These are phyloP conservation scores for Phortica magna DNA, from an alignment of 2,888 invertebrate species.

Conservation along the genomic window DNA sequence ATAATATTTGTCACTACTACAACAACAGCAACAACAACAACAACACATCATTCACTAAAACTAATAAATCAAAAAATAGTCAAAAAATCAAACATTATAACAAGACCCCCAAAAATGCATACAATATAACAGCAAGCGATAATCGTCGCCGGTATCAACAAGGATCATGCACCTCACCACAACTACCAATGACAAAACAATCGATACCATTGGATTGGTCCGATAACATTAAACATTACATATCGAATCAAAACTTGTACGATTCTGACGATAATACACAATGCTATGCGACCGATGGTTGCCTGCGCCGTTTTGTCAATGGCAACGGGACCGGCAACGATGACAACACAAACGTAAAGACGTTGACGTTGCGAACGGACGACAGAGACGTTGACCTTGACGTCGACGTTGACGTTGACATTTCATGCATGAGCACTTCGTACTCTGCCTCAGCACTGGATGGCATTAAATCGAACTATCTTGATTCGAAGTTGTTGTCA, in stretches of 20 bases:
- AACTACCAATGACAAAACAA: slow-evolving; percentile 2
- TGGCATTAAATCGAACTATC: not conserved
- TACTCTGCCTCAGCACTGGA: too few relatives aligned
- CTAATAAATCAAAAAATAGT: not conserved
- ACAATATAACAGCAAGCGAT: not conserved
- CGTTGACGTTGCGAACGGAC: slow-evolving; percentile 7
- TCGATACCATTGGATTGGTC: not conserved
- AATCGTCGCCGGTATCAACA: not conserved
- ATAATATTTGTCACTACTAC: slow-evolving; percentile 16
- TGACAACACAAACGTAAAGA: slow-evolving; percentile 47
- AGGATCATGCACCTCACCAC: not conserved
- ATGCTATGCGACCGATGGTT: too few relatives aligned
- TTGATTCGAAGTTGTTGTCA: not conserved
- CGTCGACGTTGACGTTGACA: slow-evolving; percentile 14
- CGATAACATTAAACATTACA: slow-evolving; percentile 39
- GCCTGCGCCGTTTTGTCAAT: not conserved
- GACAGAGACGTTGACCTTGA: slow-evolving; percentile 43
- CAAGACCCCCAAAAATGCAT: not conserved
- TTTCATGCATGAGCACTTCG: too few relatives aligned
- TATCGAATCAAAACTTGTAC: slow-evolving; percentile 40
- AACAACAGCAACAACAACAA: not conserved
- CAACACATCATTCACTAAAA: not conserved
- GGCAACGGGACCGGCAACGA: slow-evolving; percentile 44
- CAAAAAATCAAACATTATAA: not conserved
- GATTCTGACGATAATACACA: too few relatives aligned